Percentiles rank a stretch among this genome's conserved stretches.
Evolutionary conservation across 2,888 invertebrate species (phyloP).

Genomic region (Cetonia aurata): DNA sequence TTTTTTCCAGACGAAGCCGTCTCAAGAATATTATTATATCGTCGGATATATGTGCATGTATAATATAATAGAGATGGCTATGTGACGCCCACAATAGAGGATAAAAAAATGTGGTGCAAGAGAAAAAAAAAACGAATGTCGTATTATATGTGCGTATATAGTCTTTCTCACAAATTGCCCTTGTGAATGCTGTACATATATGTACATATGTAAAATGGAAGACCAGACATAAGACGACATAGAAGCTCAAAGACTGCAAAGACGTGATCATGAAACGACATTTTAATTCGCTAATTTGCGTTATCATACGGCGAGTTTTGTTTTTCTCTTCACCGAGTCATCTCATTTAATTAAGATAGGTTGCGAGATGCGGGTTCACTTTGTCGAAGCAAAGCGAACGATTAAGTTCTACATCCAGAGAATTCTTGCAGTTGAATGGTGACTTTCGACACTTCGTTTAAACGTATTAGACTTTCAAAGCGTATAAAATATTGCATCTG

Average conservation of each 20-base stretch:
- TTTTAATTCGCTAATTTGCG: conserved; percentile 24
- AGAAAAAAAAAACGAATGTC: conserved; percentile 8
- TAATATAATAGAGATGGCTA: neutral
- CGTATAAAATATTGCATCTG: too few relatives aligned
- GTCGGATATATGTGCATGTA: neutral
- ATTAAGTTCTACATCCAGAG: neutral
- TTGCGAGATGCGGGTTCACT: conserved; percentile 16
- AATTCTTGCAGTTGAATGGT: neutral
- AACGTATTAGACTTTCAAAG: neutral
- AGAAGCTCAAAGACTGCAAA: conserved; percentile 38
- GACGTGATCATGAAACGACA: conserved; percentile 9
- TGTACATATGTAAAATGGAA: neutral
- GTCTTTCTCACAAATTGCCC: conserved; percentile 36
- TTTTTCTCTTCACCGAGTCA: conserved; percentile 15
- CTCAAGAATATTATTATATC: conserved; percentile 19
- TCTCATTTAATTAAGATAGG: conserved; percentile 29
- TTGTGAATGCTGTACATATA: neutral
- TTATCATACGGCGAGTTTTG: conserved; percentile 10
- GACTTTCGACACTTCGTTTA: neutral
- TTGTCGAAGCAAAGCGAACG: neutral
- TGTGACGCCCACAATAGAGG: neutral
- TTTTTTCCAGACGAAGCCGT: conserved; percentile 24
- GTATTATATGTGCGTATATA: conserved; percentile 2
- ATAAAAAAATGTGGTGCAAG: conserved; percentile 14
- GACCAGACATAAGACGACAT: conserved; percentile 19